phyloP scores from a whole-genome alignment of 2,797 vertebrate species.

The Myiotriccus ornatus region DNA sequence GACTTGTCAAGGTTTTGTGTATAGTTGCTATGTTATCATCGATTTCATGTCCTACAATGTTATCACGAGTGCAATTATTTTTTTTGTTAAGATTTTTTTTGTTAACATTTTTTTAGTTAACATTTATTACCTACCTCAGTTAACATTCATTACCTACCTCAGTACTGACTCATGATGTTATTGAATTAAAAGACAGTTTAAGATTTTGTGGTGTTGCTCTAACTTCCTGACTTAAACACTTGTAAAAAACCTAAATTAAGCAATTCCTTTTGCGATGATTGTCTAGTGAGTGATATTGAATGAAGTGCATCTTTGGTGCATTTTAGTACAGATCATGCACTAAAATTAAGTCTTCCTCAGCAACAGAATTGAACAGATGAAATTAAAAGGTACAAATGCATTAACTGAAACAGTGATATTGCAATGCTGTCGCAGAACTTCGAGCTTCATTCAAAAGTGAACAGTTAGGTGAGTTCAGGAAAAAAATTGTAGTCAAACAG shows the following conservation, averaged over 20 bases:
- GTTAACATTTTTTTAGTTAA: neutral
- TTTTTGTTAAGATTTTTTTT: neutral
- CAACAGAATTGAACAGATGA: neutral
- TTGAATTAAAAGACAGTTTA: neutral
- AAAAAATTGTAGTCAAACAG: neutral
- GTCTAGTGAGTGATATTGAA: conserved; percentile 77
- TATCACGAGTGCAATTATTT: neutral
- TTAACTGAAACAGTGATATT: neutral
- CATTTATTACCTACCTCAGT: neutral
- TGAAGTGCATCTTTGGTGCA: conserved; percentile 74
- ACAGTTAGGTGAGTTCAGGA: neutral
- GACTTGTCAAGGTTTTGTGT: neutral
- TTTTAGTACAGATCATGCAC: conserved; percentile 71
- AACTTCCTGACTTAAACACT: neutral
- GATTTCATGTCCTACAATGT: neutral
- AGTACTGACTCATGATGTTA: neutral
- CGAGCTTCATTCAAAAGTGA: neutral
- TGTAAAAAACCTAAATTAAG: neutral
- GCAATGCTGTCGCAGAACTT: neutral
- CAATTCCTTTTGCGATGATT: conserved; percentile 61
- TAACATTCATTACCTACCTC: neutral
- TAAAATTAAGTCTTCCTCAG: conserved; percentile 35
- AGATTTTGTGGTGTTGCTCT: neutral
- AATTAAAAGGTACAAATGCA: neutral
- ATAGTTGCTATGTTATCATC: neutral